phyloP scores from a whole-genome alignment of 2,797 vertebrate species.

The Lithobates sylvaticus region DNA sequence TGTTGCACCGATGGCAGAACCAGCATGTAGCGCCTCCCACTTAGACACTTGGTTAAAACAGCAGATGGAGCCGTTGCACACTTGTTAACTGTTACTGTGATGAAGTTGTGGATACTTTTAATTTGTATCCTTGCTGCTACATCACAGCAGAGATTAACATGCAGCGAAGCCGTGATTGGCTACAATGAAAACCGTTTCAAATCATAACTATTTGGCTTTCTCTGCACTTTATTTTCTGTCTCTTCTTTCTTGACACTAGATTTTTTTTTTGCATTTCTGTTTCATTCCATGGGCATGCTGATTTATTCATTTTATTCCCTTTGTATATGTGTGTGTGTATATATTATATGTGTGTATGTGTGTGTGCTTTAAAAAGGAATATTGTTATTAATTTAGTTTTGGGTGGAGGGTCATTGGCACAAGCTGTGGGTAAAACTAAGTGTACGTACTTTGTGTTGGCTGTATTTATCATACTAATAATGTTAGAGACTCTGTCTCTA shows the following conservation, averaged over 20 bases:
- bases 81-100: neutral
- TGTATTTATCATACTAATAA: no score
- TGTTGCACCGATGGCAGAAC: neutral
- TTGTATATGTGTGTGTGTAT: neutral
- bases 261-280: neutral
- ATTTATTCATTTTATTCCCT: neutral
- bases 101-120: neutral
- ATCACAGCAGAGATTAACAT: conserved; percentile 5
- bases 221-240: conserved; percentile 21
- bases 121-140: neutral
- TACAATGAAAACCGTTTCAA: neutral
- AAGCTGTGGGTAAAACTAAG: no score
- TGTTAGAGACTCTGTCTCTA: no score
- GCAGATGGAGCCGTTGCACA: conserved; percentile 11
- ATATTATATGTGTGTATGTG: neutral
- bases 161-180: conserved; percentile 19
- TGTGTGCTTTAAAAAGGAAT: neutral
- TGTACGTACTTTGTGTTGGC: no score
- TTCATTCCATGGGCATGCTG: conserved; percentile 29
- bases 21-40: neutral
- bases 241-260: neutral
- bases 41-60: conserved; percentile 7
- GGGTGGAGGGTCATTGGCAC: neutral
- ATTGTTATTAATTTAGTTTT: no score
- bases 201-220: conserved; percentile 42